Conservation (phyloP, 2,888 invertebrate genomes). For the Lutraria lutraria region DNA sequence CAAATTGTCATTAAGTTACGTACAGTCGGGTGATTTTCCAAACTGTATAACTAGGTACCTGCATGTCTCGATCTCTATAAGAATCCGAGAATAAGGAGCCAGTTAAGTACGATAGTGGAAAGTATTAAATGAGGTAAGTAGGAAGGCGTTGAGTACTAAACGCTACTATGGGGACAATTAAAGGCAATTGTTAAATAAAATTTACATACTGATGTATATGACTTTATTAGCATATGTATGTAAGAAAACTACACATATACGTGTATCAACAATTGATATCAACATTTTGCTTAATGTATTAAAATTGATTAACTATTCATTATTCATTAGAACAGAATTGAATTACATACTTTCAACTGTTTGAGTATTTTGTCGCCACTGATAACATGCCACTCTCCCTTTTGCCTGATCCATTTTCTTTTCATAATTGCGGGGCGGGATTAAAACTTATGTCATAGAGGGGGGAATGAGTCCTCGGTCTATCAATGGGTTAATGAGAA, state of each 20-base stretch:
- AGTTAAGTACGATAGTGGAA: not conserved
- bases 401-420: not conserved
- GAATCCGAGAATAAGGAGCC: not conserved
- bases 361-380: conserved; percentile 22
- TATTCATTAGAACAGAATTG: too few relatives aligned
- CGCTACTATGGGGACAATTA: not conserved
- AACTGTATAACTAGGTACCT: not conserved
- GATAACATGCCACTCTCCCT: conserved; percentile 15
- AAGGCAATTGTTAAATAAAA: not conserved
- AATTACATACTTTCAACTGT: conserved; percentile 2
- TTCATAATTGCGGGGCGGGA: conserved; percentile 15
- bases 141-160: not conserved
- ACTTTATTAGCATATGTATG: not conserved
- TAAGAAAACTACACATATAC: too few relatives aligned
- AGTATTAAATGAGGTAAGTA: not conserved
- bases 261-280: too few relatives aligned
- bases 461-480: conserved; percentile 25
- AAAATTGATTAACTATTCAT: too few relatives aligned
- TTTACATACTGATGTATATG: not conserved
- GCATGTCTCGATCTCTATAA: not conserved
- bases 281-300: too few relatives aligned
- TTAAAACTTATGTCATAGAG: conserved; percentile 14
- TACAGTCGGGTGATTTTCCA: not conserved
- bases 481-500: conserved; percentile 25
- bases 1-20: not conserved